Base-by-base conservation (phyloP, 2,888 invertebrate species). In the Vanessa cardui region DNA sequence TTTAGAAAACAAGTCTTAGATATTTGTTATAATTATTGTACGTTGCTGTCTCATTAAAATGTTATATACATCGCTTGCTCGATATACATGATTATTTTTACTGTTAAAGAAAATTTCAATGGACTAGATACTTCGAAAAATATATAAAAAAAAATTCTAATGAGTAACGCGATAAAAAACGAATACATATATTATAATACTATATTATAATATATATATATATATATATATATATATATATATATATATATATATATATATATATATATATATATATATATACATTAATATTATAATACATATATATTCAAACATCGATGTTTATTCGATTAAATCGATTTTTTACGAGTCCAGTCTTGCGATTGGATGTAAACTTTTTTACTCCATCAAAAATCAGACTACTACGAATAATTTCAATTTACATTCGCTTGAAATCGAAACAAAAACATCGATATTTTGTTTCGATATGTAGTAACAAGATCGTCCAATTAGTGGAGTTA, bases 401-500 rank as follows among this genome's bases (percentile, higher is more conserved):
- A 12, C 12, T 12, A 12, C 12, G 12, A 12, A 39, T 12, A 12
- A 0, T 39, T 39, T 39, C 39, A 12, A 39, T 12, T 12, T 9
- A 12, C 12, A 39, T 39, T 39, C 39, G 39, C 12, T 39, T 12
- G 39, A 39, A 12, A 12, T 39, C 12, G 12, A 12, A 12, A 12
- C 50, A 50, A 20, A 49, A 6, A 45, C 15, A 54, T 15, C 56
- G 31, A 56, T 26, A 31, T 15, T 7, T 8, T n/a, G 12, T 12
- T 49, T 7, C 50, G 58, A 60, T 62, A 45, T 60, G 33, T 56
- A 39, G 47, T 66, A 58, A 62, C 58, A 33, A 44, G 31, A 65
- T 20, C 77, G 77, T 79, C 81, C 80, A 84, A 82, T 85, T 83
- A 83, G 78, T 75, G n/a, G 69, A 64, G 72, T 74, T 76, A 73